These are phyloP conservation scores for Trematocara variabile DNA, from an alignment of 2,113 vertebrate genomes.

Conservation along the genomic window DNA sequence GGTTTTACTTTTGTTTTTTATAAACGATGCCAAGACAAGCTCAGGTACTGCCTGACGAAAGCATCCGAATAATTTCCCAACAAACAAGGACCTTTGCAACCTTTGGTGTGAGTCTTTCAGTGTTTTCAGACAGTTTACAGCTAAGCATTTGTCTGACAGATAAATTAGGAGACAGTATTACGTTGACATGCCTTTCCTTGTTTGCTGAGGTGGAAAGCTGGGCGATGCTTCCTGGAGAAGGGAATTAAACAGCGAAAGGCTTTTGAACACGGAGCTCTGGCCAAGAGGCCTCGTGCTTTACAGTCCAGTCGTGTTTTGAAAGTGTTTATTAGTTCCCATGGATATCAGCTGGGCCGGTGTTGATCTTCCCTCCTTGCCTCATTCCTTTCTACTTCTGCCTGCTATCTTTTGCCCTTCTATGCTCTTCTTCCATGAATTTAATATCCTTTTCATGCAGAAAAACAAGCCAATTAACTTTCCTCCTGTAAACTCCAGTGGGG, in stretches of 20 bases:
- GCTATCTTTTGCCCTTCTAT: background rate
- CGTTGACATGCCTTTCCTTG: slow-evolving; percentile 25
- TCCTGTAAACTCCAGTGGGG: background rate
- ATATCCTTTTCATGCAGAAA: background rate
- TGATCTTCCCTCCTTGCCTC: background rate
- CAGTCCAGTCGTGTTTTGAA: slow-evolving; percentile 54
- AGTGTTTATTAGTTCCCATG: slow-evolving; percentile 67
- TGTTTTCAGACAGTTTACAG: background rate
- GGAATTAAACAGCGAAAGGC: background rate
- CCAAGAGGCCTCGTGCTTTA: slow-evolving; percentile 37
- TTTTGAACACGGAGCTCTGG: slow-evolving; percentile 1
- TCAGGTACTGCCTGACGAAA: background rate
- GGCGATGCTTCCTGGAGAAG: slow-evolving; percentile 1
- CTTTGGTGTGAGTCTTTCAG: background rate
- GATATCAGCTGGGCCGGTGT: slow-evolving; percentile 45
- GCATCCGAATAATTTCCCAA: background rate
- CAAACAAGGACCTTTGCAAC: background rate
- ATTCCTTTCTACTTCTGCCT: background rate
- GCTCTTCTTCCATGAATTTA: background rate
- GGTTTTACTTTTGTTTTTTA: background rate
- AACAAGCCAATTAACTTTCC: background rate
- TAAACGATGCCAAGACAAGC: slow-evolving; percentile 14
- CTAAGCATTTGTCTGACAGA: background rate
- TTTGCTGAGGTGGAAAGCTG: slow-evolving; percentile 38
- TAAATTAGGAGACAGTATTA: background rate